A percentile compares a stretch with the other conserved stretches of the same genome.
phyloP scores from a whole-genome alignment of 2,888 invertebrate species.

The Blomia tropicalis region DNA sequence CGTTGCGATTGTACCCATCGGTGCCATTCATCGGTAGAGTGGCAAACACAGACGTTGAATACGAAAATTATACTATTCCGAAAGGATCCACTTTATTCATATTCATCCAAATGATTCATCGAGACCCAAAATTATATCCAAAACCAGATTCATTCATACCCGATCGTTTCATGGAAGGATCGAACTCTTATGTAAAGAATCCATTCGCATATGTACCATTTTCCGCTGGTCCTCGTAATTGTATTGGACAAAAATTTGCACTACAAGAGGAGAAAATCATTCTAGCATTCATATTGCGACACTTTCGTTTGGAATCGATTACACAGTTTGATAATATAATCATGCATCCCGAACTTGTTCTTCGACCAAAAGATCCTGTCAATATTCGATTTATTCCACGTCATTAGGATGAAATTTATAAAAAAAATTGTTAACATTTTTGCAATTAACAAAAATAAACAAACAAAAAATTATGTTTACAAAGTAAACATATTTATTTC shows the following conservation, averaged over 20 bases:
- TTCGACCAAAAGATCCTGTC: neutral
- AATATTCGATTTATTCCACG: neutral
- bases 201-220: constrained; percentile 31
- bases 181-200: constrained; percentile 27
- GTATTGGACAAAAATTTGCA: constrained; percentile 30
- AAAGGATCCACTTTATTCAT: constrained; percentile 28
- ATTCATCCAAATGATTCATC: constrained; percentile 28
- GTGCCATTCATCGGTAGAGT: constrained; percentile 35
- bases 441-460: too few species aligned
- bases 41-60: constrained; percentile 32
- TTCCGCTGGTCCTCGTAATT: constrained; percentile 30
- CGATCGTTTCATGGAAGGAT: constrained; percentile 29
- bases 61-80: constrained; percentile 28
- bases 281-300: constrained; percentile 27
- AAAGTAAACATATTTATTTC: too few species aligned
- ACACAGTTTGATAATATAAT: constrained; percentile 26
- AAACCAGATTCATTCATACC: constrained; percentile 30
- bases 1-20: constrained; percentile 35
- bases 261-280: constrained; percentile 30
- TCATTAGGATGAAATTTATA: too few species aligned
- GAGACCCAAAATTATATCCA: constrained; percentile 29
- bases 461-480: too few species aligned
- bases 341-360: neutral
- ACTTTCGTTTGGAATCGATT: constrained; percentile 27
- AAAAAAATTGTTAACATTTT: too few species aligned